Percentiles rank a stretch among this genome's conserved stretches.
phyloP scores from a whole-genome alignment of 1,140 invertebrate genomes.

The Pseudomyrmex gracilis region DNA sequence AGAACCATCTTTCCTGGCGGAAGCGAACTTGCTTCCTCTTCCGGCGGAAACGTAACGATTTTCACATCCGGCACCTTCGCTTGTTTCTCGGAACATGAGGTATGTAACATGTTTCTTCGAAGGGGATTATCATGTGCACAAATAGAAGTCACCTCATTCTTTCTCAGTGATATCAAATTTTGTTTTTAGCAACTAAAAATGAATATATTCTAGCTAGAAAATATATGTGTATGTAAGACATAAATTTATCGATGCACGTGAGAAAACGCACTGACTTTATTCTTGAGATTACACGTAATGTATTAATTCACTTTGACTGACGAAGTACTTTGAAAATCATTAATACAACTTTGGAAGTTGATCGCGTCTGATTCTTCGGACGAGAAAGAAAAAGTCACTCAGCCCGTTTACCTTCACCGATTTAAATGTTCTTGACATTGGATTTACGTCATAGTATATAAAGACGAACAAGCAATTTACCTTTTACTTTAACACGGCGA shows the following conservation, averaged over 20 bases:
- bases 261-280: neutral
- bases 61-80: slow-evolving; percentile 67
- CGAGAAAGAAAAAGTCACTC: slow-evolving; percentile 77
- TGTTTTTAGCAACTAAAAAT: neutral
- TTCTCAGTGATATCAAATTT: neutral
- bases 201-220: too few relatives aligned
- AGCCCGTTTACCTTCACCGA: slow-evolving; percentile 82
- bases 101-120: slow-evolving; percentile 27
- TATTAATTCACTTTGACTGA: slow-evolving; percentile 36
- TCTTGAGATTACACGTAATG: neutral
- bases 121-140: neutral
- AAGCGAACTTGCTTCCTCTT: slow-evolving; percentile 18
- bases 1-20: slow-evolving; percentile 51
- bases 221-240: too few relatives aligned
- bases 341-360: too few relatives aligned
- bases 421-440: slow-evolving; percentile 80
- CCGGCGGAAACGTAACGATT: slow-evolving; percentile 58
- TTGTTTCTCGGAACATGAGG: slow-evolving; percentile 38
- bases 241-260: neutral
- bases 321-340: neutral
- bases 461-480: neutral
- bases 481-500: neutral
- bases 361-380: slow-evolving; percentile 26
- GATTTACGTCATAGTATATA: slow-evolving; percentile 47
- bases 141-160: neutral